Percentiles rank a stretch among this genome's conserved stretches.
These are phyloP conservation scores for Cyrtorhinus lividipennis DNA, from an alignment of 1,140 invertebrate genomes.

Conservation along the genomic window DNA sequence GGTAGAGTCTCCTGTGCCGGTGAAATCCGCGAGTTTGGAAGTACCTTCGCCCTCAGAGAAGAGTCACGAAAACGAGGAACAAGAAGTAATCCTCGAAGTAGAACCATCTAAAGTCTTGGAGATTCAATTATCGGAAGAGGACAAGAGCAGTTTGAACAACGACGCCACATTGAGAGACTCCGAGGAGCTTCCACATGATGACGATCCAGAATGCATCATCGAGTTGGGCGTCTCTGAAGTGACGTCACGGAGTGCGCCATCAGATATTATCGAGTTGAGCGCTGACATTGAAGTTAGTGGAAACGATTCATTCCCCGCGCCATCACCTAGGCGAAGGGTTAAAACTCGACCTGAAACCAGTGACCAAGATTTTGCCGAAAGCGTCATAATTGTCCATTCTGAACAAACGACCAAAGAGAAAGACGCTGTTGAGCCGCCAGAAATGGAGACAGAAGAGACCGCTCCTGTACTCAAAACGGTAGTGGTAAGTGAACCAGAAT, in stretches of 20 bases:
- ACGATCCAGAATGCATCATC: conserved; percentile 2
- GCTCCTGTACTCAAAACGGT: not conserved
- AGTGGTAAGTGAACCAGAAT: not conserved
- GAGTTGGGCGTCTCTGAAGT: not conserved
- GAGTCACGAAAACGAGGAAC: not conserved
- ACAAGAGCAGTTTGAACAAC: not conserved
- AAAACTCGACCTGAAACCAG: not conserved
- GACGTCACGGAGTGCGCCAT: not conserved
- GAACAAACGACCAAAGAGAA: not conserved
- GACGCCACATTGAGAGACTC: conserved; percentile 6
- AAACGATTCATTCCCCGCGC: not conserved
- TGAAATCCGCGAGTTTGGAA: not conserved
- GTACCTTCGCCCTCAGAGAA: not conserved
- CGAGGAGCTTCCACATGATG: conserved; percentile 12
- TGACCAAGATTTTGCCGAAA: not conserved
- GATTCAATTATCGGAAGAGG: not conserved
- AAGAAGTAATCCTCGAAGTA: no score
- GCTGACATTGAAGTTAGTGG: not conserved
- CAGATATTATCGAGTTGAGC: not conserved
- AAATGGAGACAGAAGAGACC: not conserved
- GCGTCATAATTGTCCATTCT: no score
- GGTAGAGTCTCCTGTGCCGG: not conserved
- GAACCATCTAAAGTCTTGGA: not conserved
- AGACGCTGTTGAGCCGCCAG: not conserved
- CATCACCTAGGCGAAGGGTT: not conserved